These are phyloP conservation scores for Nowickia ferox DNA, from an alignment of 2,888 invertebrate species.

Conservation along the genomic window DNA sequence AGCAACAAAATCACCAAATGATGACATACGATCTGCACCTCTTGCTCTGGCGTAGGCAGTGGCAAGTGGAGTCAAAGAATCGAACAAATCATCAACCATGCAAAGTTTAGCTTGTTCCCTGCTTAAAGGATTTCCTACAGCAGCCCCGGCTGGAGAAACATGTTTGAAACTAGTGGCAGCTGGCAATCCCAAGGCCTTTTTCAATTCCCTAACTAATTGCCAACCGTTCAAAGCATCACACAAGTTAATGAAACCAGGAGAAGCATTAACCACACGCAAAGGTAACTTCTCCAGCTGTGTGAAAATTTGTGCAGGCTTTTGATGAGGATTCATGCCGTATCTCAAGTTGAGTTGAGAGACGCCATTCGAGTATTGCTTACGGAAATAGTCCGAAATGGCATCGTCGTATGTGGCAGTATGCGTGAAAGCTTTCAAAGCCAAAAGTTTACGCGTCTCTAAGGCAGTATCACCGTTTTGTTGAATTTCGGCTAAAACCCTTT, in stretches of 20 bases:
- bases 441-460: slow-evolving; percentile 86
- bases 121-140: slow-evolving; percentile 92
- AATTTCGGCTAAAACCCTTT: slow-evolving; percentile 89
- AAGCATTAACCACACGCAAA: slow-evolving; percentile 94
- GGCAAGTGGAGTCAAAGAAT: slow-evolving; percentile 91
- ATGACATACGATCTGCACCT: slow-evolving; percentile 99
- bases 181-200: slow-evolving; percentile 90
- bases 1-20: slow-evolving; percentile 98
- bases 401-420: slow-evolving; percentile 97
- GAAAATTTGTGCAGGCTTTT: slow-evolving; percentile 96
- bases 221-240: slow-evolving; percentile 99
- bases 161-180: slow-evolving; percentile 99
- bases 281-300: slow-evolving; percentile 92
- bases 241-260: slow-evolving; percentile 98
- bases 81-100: slow-evolving; percentile 94
- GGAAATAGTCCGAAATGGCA: slow-evolving; percentile 97
- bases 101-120: slow-evolving; percentile 93
- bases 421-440: slow-evolving; percentile 96
- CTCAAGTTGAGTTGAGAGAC: slow-evolving; percentile 92
- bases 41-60: slow-evolving; percentile 97
- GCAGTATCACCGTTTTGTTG: slow-evolving; percentile 88
- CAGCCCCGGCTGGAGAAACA: slow-evolving; percentile 98
- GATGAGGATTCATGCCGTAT: slow-evolving; percentile 99
- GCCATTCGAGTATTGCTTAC: slow-evolving; percentile 92
- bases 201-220: slow-evolving; percentile 96